These are phyloP conservation scores for Cyphomyrus plagiostoma DNA, from an alignment of 2,113 vertebrate genomes.

Conservation along the genomic window DNA sequence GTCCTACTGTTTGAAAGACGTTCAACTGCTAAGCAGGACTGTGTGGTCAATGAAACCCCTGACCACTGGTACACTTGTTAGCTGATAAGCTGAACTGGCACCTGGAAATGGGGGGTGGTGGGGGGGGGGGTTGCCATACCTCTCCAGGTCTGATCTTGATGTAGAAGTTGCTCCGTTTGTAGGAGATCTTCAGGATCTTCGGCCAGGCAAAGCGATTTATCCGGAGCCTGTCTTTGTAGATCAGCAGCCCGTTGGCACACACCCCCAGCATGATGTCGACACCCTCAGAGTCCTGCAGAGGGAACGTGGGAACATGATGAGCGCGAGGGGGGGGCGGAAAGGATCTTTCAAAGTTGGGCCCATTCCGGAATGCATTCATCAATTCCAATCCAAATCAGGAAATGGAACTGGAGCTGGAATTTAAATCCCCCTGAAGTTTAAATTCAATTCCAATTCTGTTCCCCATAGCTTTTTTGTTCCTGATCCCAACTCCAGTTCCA, in stretches of 20 bases:
- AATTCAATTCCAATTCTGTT: too few relatives aligned
- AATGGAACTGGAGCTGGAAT: too few relatives aligned
- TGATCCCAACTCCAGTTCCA: too few relatives aligned
- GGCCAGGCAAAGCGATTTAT: slow-evolving; percentile 99
- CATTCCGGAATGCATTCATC: too few relatives aligned
- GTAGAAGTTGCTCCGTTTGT: slow-evolving; percentile 97
- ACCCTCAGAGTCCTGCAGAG: slow-evolving; percentile 83
- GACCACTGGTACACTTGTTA: neutral
- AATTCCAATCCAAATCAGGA: too few relatives aligned
- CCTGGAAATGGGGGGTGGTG: neutral
- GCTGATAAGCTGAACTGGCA: neutral
- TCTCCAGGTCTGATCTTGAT: slow-evolving; percentile 97
- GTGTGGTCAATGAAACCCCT: neutral
- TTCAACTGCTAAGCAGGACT: neutral
- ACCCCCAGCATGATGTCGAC: slow-evolving; percentile 98
- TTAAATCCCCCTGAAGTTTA: too few relatives aligned
- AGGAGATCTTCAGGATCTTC: slow-evolving; percentile 98
- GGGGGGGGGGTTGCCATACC: slow-evolving; percentile 54
- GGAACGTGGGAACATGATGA: neutral
- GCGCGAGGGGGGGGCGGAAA: neutral
- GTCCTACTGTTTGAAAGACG: neutral
- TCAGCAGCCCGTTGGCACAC: slow-evolving; percentile 88
- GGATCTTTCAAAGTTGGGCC: neutral
- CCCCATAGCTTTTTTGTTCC: too few relatives aligned
- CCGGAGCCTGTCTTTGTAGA: slow-evolving; percentile 94